Base-by-base conservation (phyloP, 2,113 vertebrate genomes). In the Otus sunia region DNA sequence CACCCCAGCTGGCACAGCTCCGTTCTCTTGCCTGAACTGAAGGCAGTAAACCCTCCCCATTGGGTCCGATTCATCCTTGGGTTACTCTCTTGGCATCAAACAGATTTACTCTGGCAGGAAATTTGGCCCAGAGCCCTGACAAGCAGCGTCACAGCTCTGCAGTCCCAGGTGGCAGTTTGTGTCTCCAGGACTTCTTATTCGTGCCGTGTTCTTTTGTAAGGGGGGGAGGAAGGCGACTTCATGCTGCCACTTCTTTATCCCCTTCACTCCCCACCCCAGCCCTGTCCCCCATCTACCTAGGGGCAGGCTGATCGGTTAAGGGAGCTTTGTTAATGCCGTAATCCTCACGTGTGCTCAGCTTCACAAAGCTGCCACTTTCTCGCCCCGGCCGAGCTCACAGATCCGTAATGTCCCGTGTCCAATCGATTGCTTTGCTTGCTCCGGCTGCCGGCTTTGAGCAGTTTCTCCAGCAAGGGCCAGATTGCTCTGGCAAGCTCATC, bases 401-500 rank as follows among this genome's bases (percentile, higher is more conserved):
- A 29, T 90, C 84, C n/a, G 26, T 96, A 96, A 97, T 85, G 93
- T 90, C 91, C 91, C 95, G 69, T 97, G 95, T 97, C 96, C 97
- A 98, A 97, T 97, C 56, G 88, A 98, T 98, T 97, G 84, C 79
- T 10, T 39, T 34, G 45, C 93, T 79, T 15, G 43, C 95, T 83
- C 78, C 2, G 79, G 72, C 79, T 80, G 93, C 82, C 2, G 66
- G 60, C 81, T 90, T 88, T 27, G 56, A 58, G 84, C 55, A 13
- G 67, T 69, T 81, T 73, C 96, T 77, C 77, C 81, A 88, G 92
- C 72, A 1, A 94, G 80, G 86, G 91, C 92, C 96, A 96, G 97
- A 97, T 97, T 97, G 97, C 94, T 95, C 92, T 68, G 92, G 88
- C 92, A 36, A 96, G 92, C 93, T 94, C 96, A 92, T 94, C 92